Base-by-base conservation (phyloP, 2,888 invertebrate genomes). In the Aricia artaxerxes region DNA sequence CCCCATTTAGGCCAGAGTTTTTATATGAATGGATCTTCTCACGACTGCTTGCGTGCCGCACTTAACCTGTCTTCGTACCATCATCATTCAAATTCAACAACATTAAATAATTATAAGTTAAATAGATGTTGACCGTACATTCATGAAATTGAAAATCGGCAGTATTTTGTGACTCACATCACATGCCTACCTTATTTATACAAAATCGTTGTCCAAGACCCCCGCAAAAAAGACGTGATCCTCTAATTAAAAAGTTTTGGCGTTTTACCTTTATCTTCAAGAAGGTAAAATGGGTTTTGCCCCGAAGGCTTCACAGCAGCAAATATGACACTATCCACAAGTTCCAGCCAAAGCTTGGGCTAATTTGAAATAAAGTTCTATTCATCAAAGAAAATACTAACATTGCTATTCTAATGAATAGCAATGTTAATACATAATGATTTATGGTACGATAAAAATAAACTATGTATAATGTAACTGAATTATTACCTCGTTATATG, bases 1-100 rank as follows among this genome's bases (percentile, higher is more conserved):
- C 78, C 84, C 77, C 61, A 81, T 85, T 86, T 84, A 84, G 76
- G 57, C 76, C 76, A 57, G 31, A 13, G 57, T 76, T 76, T 76
- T 76, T 76, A 2, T 76, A 76, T 76, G 76, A 76, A 76, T 76
- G 76, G 53, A 76, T 76, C 76, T 76, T 76, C 76, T 76, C 76
- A 76, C 76, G 76, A 57, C 49, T 57, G 76, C 76, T 57, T 35
- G 76, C 76, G 76, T 35, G 76, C 76, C 53, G 49, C 75, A 53
- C 44, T 35, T 57, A 38, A 16, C 69, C 35, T 38, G 69, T 35
- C 69, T 38, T 69, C 69, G 31, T 69, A 69, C 35, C 35, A 38
- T 69, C 35, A 69, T 69, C 13, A 35, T 35, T 61, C 24, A 69
- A 31, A 64, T 31, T 64, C 31, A 64, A n/a, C 60, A 60, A 64